These are phyloP conservation scores for Gerris lacustris DNA, from an alignment of 2,888 invertebrate genomes.

Conservation along the genomic window DNA sequence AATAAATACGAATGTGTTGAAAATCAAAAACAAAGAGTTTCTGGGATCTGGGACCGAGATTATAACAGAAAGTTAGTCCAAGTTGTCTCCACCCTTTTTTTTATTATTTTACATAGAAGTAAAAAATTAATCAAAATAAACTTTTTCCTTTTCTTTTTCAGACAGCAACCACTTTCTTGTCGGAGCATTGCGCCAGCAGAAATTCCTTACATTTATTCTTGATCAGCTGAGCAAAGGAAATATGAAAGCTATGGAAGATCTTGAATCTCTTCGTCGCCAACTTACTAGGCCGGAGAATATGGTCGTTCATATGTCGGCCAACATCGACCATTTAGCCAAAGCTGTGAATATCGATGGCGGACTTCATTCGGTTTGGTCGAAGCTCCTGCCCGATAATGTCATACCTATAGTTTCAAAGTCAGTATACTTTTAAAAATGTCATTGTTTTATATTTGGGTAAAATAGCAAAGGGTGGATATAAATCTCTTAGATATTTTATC, in stretches of 20 bases:
- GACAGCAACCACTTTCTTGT: conserved; percentile 60
- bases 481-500: background rate
- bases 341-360: background rate
- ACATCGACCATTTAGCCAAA: conserved; percentile 47
- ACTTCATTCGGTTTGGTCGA: conserved; percentile 43
- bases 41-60: too few species aligned
- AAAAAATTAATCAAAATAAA: too few species aligned
- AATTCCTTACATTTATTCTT: conserved; percentile 57
- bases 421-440: conserved; percentile 11
- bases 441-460: background rate
- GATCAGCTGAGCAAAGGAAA: conserved; percentile 46
- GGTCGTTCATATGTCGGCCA: conserved; percentile 59
- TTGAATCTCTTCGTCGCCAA: conserved; percentile 46
- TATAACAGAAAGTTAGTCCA: too few species aligned
- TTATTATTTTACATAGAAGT: too few species aligned
- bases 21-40: too few species aligned
- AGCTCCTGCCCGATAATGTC: conserved; percentile 36
- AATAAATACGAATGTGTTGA: too few species aligned
- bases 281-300: conserved; percentile 50
- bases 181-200: conserved; percentile 62
- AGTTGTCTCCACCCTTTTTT: too few species aligned
- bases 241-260: conserved; percentile 41
- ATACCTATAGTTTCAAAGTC: conserved; percentile 35
- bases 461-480: background rate
- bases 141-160: conserved; percentile 30